phyloP scores from a whole-genome alignment of 1,140 invertebrate species.

The Drosophila lacteicornis region DNA sequence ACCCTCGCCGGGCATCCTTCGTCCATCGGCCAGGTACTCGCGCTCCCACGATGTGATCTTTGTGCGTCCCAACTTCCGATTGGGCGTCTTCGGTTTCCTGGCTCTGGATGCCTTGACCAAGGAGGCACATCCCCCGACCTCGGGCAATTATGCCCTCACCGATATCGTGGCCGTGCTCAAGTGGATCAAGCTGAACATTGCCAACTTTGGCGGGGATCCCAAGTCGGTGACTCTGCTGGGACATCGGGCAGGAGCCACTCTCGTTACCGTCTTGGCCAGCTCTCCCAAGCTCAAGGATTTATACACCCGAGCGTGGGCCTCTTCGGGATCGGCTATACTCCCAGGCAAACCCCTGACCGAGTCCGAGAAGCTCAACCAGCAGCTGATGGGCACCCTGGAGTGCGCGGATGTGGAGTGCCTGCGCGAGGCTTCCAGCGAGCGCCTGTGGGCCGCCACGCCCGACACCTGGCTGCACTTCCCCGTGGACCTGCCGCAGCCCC shows the following conservation, averaged over 20 bases:
- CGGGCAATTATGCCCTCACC: constrained; percentile 94
- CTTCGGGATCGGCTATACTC: constrained; percentile 89
- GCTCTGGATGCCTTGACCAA: constrained; percentile 89
- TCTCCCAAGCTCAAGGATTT: constrained; percentile 87
- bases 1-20: constrained; percentile 88
- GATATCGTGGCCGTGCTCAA: constrained; percentile 91
- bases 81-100: constrained; percentile 92
- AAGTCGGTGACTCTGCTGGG: constrained; percentile 92
- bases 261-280: constrained; percentile 89
- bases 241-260: constrained; percentile 91
- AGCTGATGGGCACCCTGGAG: constrained; percentile 86
- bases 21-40: constrained; percentile 89
- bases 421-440: constrained; percentile 87
- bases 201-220: constrained; percentile 92
- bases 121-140: constrained; percentile 89
- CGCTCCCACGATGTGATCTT: constrained; percentile 92
- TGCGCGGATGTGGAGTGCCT: constrained; percentile 87
- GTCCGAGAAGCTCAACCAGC: constrained; percentile 87
- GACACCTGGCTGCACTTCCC: constrained; percentile 88
- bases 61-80: constrained; percentile 92
- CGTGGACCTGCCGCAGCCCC: constrained; percentile 87
- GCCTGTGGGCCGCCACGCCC: constrained; percentile 89
- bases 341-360: constrained; percentile 87
- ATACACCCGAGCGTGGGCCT: constrained; percentile 90
- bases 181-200: constrained; percentile 93